Base-by-base conservation (phyloP, 2,888 invertebrate species). In the Torymus texanus region DNA sequence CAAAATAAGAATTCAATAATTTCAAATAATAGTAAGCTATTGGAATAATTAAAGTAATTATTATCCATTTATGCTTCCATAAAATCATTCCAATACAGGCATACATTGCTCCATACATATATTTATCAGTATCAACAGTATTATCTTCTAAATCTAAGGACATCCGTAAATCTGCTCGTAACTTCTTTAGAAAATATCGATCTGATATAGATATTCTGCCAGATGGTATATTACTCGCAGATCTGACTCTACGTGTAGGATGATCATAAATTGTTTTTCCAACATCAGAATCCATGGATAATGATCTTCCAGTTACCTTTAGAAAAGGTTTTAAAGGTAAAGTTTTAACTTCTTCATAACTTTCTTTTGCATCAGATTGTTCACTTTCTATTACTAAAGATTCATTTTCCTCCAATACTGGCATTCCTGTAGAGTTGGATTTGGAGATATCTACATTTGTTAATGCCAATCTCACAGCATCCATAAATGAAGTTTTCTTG, bases 41-140 rank as follows among this genome's bases (percentile, higher is more conserved):
- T 10, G 97, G 97, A 83, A 97, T 92, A 1, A 95, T 92, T 72
- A 96, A 91, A 29, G 97, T 92, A 10, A 95, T 94, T 82, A 96
- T 90, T 78, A 97, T 91, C 95, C 97, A 96, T 72, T 95, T 93
- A 86, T 97, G 94, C 85, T 95, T 95, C 95, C 97, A 97, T 16
- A 97, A 92, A 51, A 97, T 92, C 91, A 97, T 96, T 73, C 95
- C 93, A 10, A 95, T 91, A 85, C 97, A 97, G 2, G 95, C 95
- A 92, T 96, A 97, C 83, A 97, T 92, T 13, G 97, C 90, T 4
- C 94, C 92, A 86, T 95, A 96, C 85, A 96, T 94, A 86, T 95
- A 96, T 65, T 85, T 87, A 74, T 88, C 88, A 0, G 88, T 87
- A 80, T 88, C 87, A 18, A 87, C 88, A 53, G 86, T 83, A 24